Base-by-base conservation (phyloP, 1,140 invertebrate genomes). In the Adoxophyes honmai region DNA sequence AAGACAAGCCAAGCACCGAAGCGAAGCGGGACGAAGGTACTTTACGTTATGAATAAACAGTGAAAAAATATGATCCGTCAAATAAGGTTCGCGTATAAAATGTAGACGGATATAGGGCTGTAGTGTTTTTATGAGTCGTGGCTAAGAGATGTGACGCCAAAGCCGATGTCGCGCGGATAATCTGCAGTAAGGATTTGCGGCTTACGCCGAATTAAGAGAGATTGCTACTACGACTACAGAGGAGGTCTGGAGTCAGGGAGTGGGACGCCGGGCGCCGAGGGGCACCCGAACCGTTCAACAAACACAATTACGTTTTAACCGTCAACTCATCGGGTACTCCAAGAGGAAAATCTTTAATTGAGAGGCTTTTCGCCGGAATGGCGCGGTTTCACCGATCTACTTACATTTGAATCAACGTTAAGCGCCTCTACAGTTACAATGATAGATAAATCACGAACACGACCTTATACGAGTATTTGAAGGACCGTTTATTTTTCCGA, bases 231-330 rank as follows among this genome's bases (percentile, higher is more conserved):
- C 16, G 52, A 60, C n/a, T n/a, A n/a, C n/a, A 14, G 21, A 48
- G 39, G 62, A 18, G 55, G 51, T 35, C 34, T 54, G 15, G 52
- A 33, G 21, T 18, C 42, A 44, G 44, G 35, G 54, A n/a, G 35
- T 34, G 18, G 10, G 28, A 42, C 9, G 34, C 11, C 10, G 18
- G 18, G 13, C 21, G 16, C 10, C 36, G 9, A 14, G 52, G 36
- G 28, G 55, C 54, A 55, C 55, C 55, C 57, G 51, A 56, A 64
- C 38, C 35, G 59, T 53, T 64, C 58, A 34, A 56, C 65, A 64
- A 64, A 68, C 61, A 61, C 59, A 64, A 68, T 68, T 58, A 64
- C 59, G 61, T 21, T 61, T 61, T 15, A 64, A 60, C 55, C 59
- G 57, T 57, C 56, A 61, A 59, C 61, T 63, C 56, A 51, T 51